Evolutionary conservation across 2,113 vertebrate genomes (phyloP), one percentile per base, ranked within the genome.

Genomic region (Triplophysa siluroides): DNA sequence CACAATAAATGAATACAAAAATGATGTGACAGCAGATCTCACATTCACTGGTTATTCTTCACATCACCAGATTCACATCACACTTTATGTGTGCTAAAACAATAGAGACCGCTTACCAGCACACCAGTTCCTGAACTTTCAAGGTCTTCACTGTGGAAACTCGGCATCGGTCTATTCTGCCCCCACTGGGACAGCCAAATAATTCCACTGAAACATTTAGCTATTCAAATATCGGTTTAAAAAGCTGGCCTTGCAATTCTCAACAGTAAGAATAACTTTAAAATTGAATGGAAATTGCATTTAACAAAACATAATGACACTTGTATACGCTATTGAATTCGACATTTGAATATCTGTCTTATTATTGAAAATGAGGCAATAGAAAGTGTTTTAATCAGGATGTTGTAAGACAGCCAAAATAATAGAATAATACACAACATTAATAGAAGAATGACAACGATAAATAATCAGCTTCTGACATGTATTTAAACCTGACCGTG

Each of bases 191-290:
- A 78, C 67, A 18, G 41, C 68, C 56, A 83, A 72, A 85, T 52
- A 76, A n/a, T 63, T 78, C 70, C 50, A 41, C 67, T 60, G 23
- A 66, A 62, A 33, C 41, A 61, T 67, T 26, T 56, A 41, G 33
- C 76, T 83, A 83, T 83, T 86, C 83, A 87, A 84, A 84, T 72
- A 52, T 65, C 63, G 63, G 50, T 82, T 84, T 66, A 84, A 87
- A 86, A 62, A 63, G 54, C n/a, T 84, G 84, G 61, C 86, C 86
- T 87, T 87, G 84, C 54, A 67, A 60, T 81, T 80, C 64, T 69
- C 50, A 21, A 23, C 63, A 18, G 56, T 76, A 29, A 84, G 72
- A 85, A 83, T 86, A 41, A 80, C 56, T 81, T 61, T 19, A 78
- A 76, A 84, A 79, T 47, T 61, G 52, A 81, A 78, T 79, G 54